Percentiles rank a stretch among this genome's conserved stretches.
Conservation (phyloP, 2,888 invertebrate genomes). For the Hoplodrina blanda region DNA sequence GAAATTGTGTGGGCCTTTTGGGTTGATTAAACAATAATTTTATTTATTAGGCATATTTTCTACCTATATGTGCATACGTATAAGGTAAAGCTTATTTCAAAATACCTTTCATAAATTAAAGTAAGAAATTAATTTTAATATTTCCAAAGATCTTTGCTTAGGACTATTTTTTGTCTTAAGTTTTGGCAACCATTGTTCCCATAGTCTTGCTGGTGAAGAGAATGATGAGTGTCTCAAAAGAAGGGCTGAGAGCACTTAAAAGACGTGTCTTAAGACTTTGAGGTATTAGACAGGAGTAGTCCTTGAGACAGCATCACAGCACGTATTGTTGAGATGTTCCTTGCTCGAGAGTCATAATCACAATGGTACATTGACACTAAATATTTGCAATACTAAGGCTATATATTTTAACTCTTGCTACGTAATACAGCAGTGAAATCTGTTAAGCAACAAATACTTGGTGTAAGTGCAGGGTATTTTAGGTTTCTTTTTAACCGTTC, state of each 20-base stretch:
- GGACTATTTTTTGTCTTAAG: not conserved
- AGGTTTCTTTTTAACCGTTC: too few species aligned
- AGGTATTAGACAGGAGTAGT: constrained; percentile 34
- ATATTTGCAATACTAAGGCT: not conserved
- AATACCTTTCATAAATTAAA: too few species aligned
- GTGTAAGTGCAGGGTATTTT: too few species aligned
- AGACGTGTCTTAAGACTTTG: not conserved
- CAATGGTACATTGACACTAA: not conserved
- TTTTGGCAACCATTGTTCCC: not conserved
- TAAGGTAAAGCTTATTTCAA: too few species aligned
- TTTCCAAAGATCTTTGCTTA: too few species aligned
- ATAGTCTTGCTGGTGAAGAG: not conserved
- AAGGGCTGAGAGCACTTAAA: not conserved
- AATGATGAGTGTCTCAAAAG: constrained; percentile 15
- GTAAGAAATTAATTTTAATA: too few species aligned
- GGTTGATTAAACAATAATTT: too few species aligned
- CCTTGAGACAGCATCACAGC: constrained; percentile 20
- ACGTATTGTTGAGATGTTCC: constrained; percentile 10
- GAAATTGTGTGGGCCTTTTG: not conserved
- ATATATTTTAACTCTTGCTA: not conserved
- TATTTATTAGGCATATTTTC: too few species aligned
- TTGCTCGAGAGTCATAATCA: not conserved
- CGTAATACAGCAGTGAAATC: not conserved
- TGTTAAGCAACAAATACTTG: too few species aligned
- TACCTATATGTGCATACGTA: too few species aligned